Percentiles rank a stretch among this genome's conserved stretches.
Conservation (phyloP, 2,113 vertebrate genomes). For the Trinectes maculatus region DNA sequence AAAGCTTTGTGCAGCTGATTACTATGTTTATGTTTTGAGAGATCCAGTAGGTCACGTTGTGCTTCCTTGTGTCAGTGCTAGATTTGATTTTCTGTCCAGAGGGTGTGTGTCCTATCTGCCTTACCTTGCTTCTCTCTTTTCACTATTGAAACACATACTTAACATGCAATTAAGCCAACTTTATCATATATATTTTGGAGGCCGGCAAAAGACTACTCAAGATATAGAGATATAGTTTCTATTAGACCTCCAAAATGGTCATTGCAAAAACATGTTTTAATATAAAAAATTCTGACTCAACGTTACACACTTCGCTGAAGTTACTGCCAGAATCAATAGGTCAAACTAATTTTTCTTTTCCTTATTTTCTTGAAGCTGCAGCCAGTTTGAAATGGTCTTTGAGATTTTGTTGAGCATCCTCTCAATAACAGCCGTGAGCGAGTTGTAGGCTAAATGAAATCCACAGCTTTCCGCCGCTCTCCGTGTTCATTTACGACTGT, state of each 20-base stretch:
- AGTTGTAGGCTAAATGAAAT: conserved; percentile 49
- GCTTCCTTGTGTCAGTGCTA: conserved; percentile 75
- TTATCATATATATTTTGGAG: conserved; percentile 24
- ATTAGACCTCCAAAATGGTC: conserved; percentile 42
- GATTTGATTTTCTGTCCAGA: conserved; percentile 70
- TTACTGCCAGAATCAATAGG: conserved; percentile 20
- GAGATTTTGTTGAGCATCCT: conserved; percentile 44
- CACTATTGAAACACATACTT: conserved; percentile 57
- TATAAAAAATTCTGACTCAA: conserved; percentile 7
- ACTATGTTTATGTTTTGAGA: conserved; percentile 69
- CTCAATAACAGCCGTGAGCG: conserved; percentile 66
- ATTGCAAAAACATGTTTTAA: conserved; percentile 33
- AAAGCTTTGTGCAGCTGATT: conserved; percentile 73
- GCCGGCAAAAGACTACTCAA: too few relatives aligned
- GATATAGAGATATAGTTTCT: conserved; percentile 32
- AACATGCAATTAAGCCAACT: conserved; percentile 53
- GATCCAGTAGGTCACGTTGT: conserved; percentile 64
- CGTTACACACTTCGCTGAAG: conserved; percentile 20
- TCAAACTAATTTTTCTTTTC: conserved; percentile 33
- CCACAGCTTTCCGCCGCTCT: conserved; percentile 63
- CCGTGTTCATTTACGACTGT: conserved; percentile 75
- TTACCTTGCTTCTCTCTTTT: conserved; percentile 64
- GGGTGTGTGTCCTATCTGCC: conserved; percentile 75
- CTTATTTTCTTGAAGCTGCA: conserved; percentile 23
- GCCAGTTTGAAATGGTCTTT: conserved; percentile 25